Evolutionary conservation across 2,113 vertebrate species (phyloP), one percentile per base, ranked within the genome.

Genomic region (Xiphophorus hellerii): DNA sequence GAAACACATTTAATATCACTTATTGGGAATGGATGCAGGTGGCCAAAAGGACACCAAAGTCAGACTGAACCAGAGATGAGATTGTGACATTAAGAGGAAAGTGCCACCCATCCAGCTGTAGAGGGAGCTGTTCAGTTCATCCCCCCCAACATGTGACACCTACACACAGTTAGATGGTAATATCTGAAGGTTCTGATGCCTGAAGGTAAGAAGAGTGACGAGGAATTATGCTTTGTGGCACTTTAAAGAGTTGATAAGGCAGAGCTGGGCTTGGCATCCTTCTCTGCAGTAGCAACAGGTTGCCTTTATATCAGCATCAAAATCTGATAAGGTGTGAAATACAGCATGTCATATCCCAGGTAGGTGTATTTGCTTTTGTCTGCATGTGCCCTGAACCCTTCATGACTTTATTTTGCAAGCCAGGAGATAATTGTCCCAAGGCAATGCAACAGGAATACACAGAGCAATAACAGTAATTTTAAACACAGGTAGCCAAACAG

Each of bases 321-420:
- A 62, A 74, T 77, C 82, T 90, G 93, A 93, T 92, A 90, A 88
- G 86, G 84, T 82, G 74, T 82, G 69, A 89, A 83, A 73, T 82
- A 80, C 63, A 83, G 76, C 76, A 48, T 77, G 29, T 88, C 62
- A 69, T 68, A 73, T 90, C 76, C 20, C 9, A 29, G 76, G 51
- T 10, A n/a, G n/a, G 12, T 72, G 67, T 77, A 51, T 82, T 61
- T 69, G 66, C 62, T 28, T 42, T 51, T 54, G 28, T 13, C 13
- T 30, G 1, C 31, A 35, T 64, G 30, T 29, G 22, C 10, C 11
- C 3, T 64, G 39, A 62, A 12, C 2, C 54, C 15, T 51, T 2
- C 3, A 1, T 14, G 68, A 64, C 54, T 58, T 82, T 39, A 29
- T 35, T 58, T 67, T 70, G 17, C 28, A 10, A 69, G 73, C 60